phyloP scores from a whole-genome alignment of 2,888 invertebrate species.

The Isoperla grammatica region DNA sequence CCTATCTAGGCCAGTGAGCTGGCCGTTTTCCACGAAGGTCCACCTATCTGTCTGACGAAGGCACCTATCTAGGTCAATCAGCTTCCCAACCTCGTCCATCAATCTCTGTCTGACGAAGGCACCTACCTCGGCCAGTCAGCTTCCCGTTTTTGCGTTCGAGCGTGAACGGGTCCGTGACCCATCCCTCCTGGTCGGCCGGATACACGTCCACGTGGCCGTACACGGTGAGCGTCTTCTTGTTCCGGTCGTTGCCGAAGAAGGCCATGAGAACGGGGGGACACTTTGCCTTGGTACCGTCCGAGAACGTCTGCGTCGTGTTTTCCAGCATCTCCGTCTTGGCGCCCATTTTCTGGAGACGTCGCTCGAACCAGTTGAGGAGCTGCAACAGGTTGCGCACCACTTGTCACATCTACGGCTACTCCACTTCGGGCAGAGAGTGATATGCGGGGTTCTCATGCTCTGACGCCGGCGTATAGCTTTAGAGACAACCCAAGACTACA shows the following conservation, averaged over 20 bases:
- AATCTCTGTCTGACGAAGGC: too few species aligned
- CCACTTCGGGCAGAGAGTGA: too few species aligned
- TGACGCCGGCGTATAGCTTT: too few species aligned
- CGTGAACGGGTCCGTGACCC: constrained; percentile 1
- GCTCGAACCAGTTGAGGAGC: neutral
- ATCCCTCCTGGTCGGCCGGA: neutral
- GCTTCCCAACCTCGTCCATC: too few species aligned
- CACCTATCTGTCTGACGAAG: too few species aligned
- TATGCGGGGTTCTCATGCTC: too few species aligned
- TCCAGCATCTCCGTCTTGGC: neutral
- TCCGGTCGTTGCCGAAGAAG: neutral
- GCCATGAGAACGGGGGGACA: neutral
- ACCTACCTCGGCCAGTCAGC: neutral
- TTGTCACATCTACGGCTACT: too few species aligned
- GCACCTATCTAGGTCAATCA: too few species aligned
- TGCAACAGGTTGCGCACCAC: too few species aligned
- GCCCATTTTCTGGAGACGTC: neutral
- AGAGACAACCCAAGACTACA: too few species aligned
- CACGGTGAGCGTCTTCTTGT: constrained; percentile 2
- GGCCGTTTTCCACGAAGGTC: too few species aligned
- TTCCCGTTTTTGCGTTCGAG: neutral
- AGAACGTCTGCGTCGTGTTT: neutral
- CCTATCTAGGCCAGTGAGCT: too few species aligned
- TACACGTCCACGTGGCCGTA: constrained; percentile 11
- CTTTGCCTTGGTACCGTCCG: neutral